phyloP scores from a whole-genome alignment of 2,113 vertebrate species.

The Paraplagusia blochii region DNA sequence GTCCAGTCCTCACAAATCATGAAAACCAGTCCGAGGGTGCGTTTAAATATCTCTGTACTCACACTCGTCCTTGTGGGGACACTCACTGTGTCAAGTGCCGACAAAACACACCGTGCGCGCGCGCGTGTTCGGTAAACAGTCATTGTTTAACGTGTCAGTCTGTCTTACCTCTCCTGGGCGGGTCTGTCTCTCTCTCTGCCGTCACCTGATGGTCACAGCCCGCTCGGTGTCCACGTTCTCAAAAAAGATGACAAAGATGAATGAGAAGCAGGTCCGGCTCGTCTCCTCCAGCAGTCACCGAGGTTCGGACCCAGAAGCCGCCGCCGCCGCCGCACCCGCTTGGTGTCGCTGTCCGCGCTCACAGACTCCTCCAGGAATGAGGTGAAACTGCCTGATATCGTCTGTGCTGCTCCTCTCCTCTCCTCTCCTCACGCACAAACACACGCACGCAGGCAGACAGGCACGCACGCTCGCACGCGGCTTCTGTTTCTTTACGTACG shows the following conservation, averaged over 20 bases:
- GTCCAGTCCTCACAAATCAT: too few relatives aligned
- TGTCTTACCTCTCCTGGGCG: conserved; percentile 57
- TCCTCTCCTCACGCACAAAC: too few relatives aligned
- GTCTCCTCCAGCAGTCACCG: too few relatives aligned
- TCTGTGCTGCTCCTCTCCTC: background rate
- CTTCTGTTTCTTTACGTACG: conserved; percentile 22
- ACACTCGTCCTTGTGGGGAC: too few relatives aligned
- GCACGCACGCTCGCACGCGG: too few relatives aligned
- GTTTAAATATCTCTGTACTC: too few relatives aligned
- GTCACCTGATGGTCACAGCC: conserved; percentile 27
- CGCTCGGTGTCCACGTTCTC: background rate
- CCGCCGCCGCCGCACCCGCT: background rate
- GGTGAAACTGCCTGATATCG: conserved; percentile 12
- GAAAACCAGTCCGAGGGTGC: too few relatives aligned
- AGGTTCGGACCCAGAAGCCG: background rate
- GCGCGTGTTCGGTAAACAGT: background rate
- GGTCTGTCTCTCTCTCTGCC: conserved; percentile 25
- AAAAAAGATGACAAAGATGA: background rate
- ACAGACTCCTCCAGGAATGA: background rate
- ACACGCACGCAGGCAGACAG: too few relatives aligned
- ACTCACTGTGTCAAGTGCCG: background rate
- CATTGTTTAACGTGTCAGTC: background rate
- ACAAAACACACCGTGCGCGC: background rate
- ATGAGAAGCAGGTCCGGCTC: too few relatives aligned
- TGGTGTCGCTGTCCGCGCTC: background rate